Percentiles rank a stretch among this genome's conserved stretches.
phyloP scores from a whole-genome alignment of 2,113 vertebrate genomes.

The Esox niger region DNA sequence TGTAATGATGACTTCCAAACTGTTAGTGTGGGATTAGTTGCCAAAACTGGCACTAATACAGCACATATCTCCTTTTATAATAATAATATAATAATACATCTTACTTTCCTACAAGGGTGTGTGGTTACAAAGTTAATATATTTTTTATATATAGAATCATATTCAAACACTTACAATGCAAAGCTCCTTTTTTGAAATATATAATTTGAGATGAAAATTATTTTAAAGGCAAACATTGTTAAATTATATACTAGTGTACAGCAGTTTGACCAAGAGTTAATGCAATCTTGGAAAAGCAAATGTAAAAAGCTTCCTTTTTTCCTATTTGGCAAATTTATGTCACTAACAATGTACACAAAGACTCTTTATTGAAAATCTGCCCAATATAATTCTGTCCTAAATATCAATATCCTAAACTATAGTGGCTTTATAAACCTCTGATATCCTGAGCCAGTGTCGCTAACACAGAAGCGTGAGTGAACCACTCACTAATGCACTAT shows the following conservation, averaged over 20 bases:
- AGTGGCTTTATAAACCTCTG: background rate
- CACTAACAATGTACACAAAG: background rate
- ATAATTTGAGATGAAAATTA: background rate
- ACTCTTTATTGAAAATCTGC: background rate
- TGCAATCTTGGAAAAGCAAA: background rate
- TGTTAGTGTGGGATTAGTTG: conserved; percentile 16
- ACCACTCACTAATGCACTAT: conserved; percentile 44
- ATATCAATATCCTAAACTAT: background rate
- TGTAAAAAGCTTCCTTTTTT: background rate
- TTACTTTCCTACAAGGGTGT: conserved; percentile 24
- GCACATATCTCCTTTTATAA: conserved; percentile 28
- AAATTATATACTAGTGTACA: background rate
- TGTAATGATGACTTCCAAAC: conserved; percentile 30
- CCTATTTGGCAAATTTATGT: background rate
- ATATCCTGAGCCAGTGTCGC: conserved; percentile 6
- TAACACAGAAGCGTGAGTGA: conserved; percentile 29
- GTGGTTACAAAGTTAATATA: conserved; percentile 39
- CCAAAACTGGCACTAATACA: conserved; percentile 19
- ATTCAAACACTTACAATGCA: conserved; percentile 32
- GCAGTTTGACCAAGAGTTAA: too few species aligned
- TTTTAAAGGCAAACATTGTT: background rate
- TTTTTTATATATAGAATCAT: conserved; percentile 31
- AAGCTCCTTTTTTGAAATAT: conserved; percentile 5
- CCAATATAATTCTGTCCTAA: background rate
- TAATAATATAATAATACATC: too few species aligned